Evolutionary conservation across 2,888 invertebrate species (phyloP), one percentile per base, ranked within the genome.

Genomic region (Lysandra coridon): DNA sequence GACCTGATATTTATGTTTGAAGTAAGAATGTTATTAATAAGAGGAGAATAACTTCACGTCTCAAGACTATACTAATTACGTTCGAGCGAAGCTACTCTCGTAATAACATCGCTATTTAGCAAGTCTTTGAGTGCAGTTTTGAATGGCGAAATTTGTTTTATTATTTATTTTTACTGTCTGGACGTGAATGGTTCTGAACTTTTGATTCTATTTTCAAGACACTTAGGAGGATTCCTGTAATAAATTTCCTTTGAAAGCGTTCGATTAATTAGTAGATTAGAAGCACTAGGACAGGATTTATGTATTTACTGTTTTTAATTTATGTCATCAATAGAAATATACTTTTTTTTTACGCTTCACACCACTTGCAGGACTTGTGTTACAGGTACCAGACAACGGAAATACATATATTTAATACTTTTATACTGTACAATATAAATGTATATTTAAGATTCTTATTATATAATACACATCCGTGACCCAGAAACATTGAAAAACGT

Each of bases 61-160:
- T 86, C 85, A 82, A 83, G 82, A 82, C 84, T 84, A 82, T 82
- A 85, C 86, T 88, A 87, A 88, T 88, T 87, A 83, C 82, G 78
- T 78, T 79, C 80, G 80, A 80, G 78, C 80, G 79, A 80, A 33
- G 83, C 81, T 84, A 84, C 84, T 83, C 84, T 83, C 53, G 82
- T 79, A 73, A 78, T 79, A 57, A 60, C 60, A 73, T 57, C 74
- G 83, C 82, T 82, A 77, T 80, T 79, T 80, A 85, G 85, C 83
- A 85, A 83, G 86, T 69, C 83, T 84, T 83, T 83, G 85, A 82
- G 82, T 84, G 81, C 80, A 80, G 80, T 79, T 78, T 78, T 78
- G 60, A 73, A 77, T 82, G 80, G 79, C 80, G 81, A 81, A 83
- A 83, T 82, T 84, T 74, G 69, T 49, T 78, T 77, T 81, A 80